Evolutionary conservation across 2,888 invertebrate species (phyloP), one percentile per base, ranked within the genome.

Genomic region (Morpho helenor): DNA sequence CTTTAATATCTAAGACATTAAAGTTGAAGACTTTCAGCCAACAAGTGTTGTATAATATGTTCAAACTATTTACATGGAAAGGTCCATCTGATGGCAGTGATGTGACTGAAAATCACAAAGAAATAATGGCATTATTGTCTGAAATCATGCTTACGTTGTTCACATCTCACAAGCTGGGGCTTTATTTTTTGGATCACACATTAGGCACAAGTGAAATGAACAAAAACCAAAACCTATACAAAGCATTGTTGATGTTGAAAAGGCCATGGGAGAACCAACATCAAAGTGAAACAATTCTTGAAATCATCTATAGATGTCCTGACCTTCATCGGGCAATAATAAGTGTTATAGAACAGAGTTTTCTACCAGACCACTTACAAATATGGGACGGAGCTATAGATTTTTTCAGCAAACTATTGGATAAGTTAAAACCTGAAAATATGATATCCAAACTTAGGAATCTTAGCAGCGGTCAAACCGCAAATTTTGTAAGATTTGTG

Each of bases 81-180:
- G 96, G 95, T 0, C 94, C 95, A 0, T 85, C 84, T 16, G 91
- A 89, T 54, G 75, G 82, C 0, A 77, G 72, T 23, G 81, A 77
- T 56, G 91, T 87, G 60, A 80, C 75, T 62, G 79, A 79, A 57
- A 65, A 74, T 7, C 77, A 79, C 1, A 71, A 76, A 7, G 84
- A 85, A 60, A 94, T 95, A 7, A 87, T 89, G 48, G 83, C 87
- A 8, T 82, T 92, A 7, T 85, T 94, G 0, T 94, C 96, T 68
- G 91, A 94, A 40, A 94, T 97, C 63, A 84, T 97, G n/a, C 64
- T 94, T n/a, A 89, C 93, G 51, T 79, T 97, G 2, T 93, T 96
- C 63, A 95, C 96, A 2, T 96, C 95, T 0, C 92, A 94, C 66
- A 95, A 94, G 76, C 78, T 93, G 71, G 97, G 97, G 7, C 92